phyloP scores from a whole-genome alignment of 2,797 vertebrate genomes.

The Aplochiton taeniatus region DNA sequence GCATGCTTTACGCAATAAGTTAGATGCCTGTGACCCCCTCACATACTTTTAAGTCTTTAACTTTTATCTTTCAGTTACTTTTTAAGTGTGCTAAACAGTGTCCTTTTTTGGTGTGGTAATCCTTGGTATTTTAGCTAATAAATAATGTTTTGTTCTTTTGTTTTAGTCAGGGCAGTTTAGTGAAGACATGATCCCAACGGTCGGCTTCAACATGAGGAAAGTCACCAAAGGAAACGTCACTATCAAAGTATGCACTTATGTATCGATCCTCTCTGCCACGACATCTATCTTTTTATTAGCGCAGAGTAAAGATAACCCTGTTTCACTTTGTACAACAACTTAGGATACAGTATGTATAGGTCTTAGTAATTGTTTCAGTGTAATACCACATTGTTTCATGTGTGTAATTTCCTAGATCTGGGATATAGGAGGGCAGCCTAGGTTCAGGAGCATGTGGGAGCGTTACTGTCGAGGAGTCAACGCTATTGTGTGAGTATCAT shows the following conservation, averaged over 20 bases:
- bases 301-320: not conserved
- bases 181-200: constrained; percentile 99
- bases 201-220: constrained; percentile 99
- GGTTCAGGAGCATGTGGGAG: constrained; percentile 99
- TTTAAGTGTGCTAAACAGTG: not conserved
- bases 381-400: not conserved
- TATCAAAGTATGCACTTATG: constrained; percentile 85
- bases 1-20: not conserved
- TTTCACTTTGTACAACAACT: not conserved
- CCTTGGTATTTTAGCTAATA: not conserved
- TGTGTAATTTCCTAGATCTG: constrained; percentile 82
- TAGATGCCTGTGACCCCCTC: not conserved
- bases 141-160: constrained; percentile 23
- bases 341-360: not conserved
- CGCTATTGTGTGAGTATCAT: constrained; percentile 92
- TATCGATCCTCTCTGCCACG: not conserved
- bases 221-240: constrained; percentile 98
- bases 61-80: not conserved
- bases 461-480: constrained; percentile 97
- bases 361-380: not conserved
- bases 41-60: not conserved
- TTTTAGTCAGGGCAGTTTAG: constrained; percentile 96
- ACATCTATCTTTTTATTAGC: not conserved
- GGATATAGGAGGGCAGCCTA: constrained; percentile 98
- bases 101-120: not conserved